Evolutionary conservation across 92 coral and sea anemone species (phyloP).

Genomic region (Heteractis magnifica): DNA sequence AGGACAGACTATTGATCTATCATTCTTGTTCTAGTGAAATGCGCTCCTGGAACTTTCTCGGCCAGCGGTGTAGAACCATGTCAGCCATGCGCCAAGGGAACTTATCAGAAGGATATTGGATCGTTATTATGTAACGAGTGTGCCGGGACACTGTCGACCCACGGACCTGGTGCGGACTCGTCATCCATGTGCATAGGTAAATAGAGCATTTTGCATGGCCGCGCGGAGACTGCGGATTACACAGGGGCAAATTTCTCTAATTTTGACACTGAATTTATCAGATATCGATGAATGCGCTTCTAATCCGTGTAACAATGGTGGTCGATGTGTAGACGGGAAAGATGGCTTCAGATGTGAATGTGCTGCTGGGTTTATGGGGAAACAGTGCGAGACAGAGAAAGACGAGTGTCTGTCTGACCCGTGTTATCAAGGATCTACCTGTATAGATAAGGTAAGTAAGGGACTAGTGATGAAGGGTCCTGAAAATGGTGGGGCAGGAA

Average conservation of each 20-base stretch:
- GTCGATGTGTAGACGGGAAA: slow-evolving; percentile 68
- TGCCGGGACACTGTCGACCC: slow-evolving; percentile 71
- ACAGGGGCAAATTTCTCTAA: not conserved
- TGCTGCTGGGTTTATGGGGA: slow-evolving; percentile 76
- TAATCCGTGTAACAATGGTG: slow-evolving; percentile 92
- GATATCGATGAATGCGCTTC: slow-evolving; percentile 88
- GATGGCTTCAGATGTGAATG: slow-evolving; percentile 80
- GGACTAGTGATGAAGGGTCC: no score
- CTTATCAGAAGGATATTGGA: slow-evolving; percentile 66
- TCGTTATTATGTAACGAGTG: slow-evolving; percentile 76
- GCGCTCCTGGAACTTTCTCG: slow-evolving; percentile 95
- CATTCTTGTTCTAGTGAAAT: slow-evolving; percentile 67
- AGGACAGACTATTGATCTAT: not conserved
- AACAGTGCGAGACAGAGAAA: slow-evolving; percentile 74
- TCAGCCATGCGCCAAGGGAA: slow-evolving; percentile 80
- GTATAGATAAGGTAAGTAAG: slow-evolving; percentile 78
- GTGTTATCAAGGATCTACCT: slow-evolving; percentile 88
- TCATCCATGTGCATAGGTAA: slow-evolving; percentile 74
- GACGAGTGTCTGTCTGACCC: slow-evolving; percentile 95
- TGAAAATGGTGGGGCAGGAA: no score
- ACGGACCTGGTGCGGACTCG: slow-evolving; percentile 83
- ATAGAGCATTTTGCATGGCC: not conserved
- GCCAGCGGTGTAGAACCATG: slow-evolving; percentile 94
- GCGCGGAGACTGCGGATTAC: not conserved
- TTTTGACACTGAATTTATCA: not conserved